Conservation (phyloP, 2,888 invertebrate species). For the Tuta absoluta region DNA sequence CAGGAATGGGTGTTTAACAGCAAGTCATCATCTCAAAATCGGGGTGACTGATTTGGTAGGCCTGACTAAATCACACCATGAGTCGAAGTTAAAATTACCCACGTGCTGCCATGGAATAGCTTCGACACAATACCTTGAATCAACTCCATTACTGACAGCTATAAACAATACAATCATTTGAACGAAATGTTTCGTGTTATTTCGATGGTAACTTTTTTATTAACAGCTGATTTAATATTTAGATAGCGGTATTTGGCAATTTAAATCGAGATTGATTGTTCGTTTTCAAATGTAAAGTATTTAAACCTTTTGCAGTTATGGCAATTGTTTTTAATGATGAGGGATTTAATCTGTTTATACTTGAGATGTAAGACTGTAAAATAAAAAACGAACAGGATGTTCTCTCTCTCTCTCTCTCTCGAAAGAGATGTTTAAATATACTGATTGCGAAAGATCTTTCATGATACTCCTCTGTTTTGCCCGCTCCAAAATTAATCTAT, state of each 20-base stretch:
- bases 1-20: no score
- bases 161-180: slow-evolving; percentile 56
- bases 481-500: no score
- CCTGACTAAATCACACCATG: slow-evolving; percentile 38
- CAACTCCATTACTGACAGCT: slow-evolving; percentile 46
- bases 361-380: no score
- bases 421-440: no score
- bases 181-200: slow-evolving; percentile 32
- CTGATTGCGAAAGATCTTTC: no score
- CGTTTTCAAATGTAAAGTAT: no score
- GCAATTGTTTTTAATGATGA: neutral
- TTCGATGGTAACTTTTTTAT: slow-evolving; percentile 40
- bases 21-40: no score
- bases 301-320: no score
- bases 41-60: neutral
- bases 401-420: no score
- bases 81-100: slow-evolving; percentile 39
- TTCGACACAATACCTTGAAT: slow-evolving; percentile 54
- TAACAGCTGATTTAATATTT: slow-evolving; percentile 40
- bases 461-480: no score
- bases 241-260: slow-evolving; percentile 26
- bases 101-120: slow-evolving; percentile 45
- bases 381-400: no score
- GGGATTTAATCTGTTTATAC: no score
- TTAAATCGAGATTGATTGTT: neutral